Percentiles rank a stretch among this genome's conserved stretches.
Evolutionary conservation across 2,888 invertebrate genomes (phyloP).

Genomic region (Cerceris rybyensis): DNA sequence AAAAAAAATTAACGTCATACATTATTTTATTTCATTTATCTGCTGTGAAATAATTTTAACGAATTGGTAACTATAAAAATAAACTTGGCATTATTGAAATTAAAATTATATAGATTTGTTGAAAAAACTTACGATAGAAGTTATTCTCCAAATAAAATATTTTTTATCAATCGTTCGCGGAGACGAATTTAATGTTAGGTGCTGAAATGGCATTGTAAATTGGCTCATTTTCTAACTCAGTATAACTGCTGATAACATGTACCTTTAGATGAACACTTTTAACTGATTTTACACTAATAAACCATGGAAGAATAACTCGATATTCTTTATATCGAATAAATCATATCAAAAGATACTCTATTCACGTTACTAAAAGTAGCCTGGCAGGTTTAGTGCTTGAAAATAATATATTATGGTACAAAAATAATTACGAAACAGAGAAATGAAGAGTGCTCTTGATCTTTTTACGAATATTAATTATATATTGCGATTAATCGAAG

Average conservation of each 20-base stretch:
- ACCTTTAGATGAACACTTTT: too few species aligned
- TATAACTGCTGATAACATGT: too few species aligned
- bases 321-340: too few species aligned
- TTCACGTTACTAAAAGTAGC: too few species aligned
- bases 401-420: too few species aligned
- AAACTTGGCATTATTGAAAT: neutral
- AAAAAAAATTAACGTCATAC: neutral
- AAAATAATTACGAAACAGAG: neutral
- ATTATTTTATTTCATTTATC: neutral
- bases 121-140: slow-evolving; percentile 26
- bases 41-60: neutral
- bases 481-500: slow-evolving; percentile 39
- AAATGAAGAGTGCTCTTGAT: slow-evolving; percentile 1
- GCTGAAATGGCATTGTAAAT: neutral
- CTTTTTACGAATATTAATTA: slow-evolving; percentile 44
- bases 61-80: neutral
- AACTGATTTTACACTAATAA: too few species aligned
- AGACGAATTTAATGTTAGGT: neutral
- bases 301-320: too few species aligned
- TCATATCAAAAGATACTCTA: too few species aligned
- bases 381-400: too few species aligned
- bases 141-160: slow-evolving; percentile 37
- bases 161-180: slow-evolving; percentile 13
- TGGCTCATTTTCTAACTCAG: slow-evolving; percentile 23
- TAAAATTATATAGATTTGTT: neutral